Conservation (phyloP, 2,888 invertebrate genomes). For the Sylvicola cinctus region DNA sequence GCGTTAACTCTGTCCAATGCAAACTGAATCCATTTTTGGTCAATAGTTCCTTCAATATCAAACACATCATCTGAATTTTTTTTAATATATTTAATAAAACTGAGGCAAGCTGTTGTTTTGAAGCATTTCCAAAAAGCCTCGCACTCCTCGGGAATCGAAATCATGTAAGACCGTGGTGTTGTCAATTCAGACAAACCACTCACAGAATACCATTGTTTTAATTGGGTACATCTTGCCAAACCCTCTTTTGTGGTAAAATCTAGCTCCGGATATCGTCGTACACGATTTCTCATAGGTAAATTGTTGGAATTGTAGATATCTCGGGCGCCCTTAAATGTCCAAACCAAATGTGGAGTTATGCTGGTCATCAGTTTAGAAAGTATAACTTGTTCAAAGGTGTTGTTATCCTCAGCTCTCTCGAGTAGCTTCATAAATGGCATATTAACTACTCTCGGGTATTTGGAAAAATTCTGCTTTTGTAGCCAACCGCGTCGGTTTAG, state of each 20-base stretch:
- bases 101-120: not conserved
- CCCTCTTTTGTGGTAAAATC: not conserved
- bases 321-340: not conserved
- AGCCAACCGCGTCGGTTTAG: not conserved
- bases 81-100: not conserved
- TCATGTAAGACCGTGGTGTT: not conserved
- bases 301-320: not conserved
- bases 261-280: not conserved
- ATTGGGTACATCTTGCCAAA: not conserved
- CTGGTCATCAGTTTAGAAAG: not conserved
- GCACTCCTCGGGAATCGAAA: not conserved
- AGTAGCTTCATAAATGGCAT: not conserved
- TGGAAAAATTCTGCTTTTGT: not conserved
- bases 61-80: slow-evolving; percentile 27
- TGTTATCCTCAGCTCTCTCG: not conserved
- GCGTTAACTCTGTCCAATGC: slow-evolving; percentile 50
- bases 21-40: slow-evolving; percentile 39
- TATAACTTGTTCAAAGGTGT: not conserved
- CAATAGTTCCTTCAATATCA: slow-evolving; percentile 29
- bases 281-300: not conserved
- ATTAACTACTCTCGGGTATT: not conserved
- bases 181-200: not conserved
- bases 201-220: not conserved
- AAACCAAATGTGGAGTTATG: not conserved
- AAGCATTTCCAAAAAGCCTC: not conserved